Evolutionary conservation across 2,888 invertebrate genomes (phyloP), one percentile per base, ranked within the genome.

Genomic region (Amiota mariae): DNA sequence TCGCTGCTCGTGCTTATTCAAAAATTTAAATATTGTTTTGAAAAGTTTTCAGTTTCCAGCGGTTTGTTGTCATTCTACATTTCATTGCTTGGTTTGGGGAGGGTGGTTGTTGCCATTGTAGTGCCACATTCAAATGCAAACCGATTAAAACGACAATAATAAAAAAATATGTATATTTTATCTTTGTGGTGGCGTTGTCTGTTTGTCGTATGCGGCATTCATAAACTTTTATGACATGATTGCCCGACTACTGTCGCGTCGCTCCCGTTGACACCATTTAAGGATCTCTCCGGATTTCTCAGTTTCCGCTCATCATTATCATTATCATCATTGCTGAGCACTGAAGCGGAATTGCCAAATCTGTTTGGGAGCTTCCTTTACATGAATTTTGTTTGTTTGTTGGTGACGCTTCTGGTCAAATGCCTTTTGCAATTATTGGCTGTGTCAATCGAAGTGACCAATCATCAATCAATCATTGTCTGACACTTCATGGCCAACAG

Each of bases 21-120:
- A 78, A 85, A 81, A 84, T 86, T 83, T 79, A 86, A 86, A 84
- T 86, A 84, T 84, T 86, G 83, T 84, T 84, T 78, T 68, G 67
- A 54, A 54, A 54, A 68, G 12, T 24, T 68, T 15, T 63, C 46
- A n/a, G 12, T 54, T 54, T 18, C 18, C 18, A 59, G 20, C 54
- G 13, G 54, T 54, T 54, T 54, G 54, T 54, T 12, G 11, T 54
- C 11, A 20, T 59, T 15, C 11, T 59, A 20, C 11, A 18, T 82
- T 82, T n/a, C n/a, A n/a, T n/a, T 75, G 78, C 74, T 75, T 75
- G 64, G 75, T 71, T 75, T 73, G 72, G 73, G 78, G 74, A 79
- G 78, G 78, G 56, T 77, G 74, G 78, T 70, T 57, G 67, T 61
- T 67, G 48, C 47, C 54, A 12, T 36, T 24, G 63, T 63, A 6